Base-by-base conservation (phyloP, 2,113 vertebrate species). In the Corythornis vintsioides region DNA sequence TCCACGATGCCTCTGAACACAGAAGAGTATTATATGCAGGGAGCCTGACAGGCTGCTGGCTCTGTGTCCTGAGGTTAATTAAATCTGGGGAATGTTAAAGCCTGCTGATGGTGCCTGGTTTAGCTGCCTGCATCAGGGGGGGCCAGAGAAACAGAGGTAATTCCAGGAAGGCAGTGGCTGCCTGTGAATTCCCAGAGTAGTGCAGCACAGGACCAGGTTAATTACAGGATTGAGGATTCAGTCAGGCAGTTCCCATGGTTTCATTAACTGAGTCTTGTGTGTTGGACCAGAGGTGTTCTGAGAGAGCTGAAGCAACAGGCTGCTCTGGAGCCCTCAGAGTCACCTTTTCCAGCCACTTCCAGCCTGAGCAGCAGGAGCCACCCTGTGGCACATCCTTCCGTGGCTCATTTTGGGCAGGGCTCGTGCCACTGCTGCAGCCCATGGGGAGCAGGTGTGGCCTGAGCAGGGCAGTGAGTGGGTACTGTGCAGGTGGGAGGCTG, bases 41-140 rank as follows among this genome's bases (percentile, higher is more conserved):
- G 38, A 91, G 45, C 4, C 75, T 79, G 75, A 20, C 63, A 75
- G 45, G 33, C 13, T 75, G 66, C 21, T 13, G 45, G 18, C 50
- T 83, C 82, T 74, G 14, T 77, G 64, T 86, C 76, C 93, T 81
- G 57, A 67, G 69, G 57, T 91, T 81, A 92, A 88, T 90, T 86
- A 66, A 67, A 90, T 95, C 80, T 83, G 59, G 31, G 47, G 56
- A 71, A 12, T 33, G 60, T 64, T 83, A 74, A 67, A 83, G 33
- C 52, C 15, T 52, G 67, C 52, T 33, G 63, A 1, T 78, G 65
- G 43, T 93, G 52, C 65, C 72, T 86, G 56, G 50, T 12, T 12
- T 83, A 74, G 63, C 75, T 81, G 76, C 73, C 69, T 74, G 52
- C 83, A 67, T 74, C 88, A 64, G 64, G 60, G 47, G 83, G 38